phyloP scores from a whole-genome alignment of 2,888 invertebrate species.

The Drosophila ochracea region DNA sequence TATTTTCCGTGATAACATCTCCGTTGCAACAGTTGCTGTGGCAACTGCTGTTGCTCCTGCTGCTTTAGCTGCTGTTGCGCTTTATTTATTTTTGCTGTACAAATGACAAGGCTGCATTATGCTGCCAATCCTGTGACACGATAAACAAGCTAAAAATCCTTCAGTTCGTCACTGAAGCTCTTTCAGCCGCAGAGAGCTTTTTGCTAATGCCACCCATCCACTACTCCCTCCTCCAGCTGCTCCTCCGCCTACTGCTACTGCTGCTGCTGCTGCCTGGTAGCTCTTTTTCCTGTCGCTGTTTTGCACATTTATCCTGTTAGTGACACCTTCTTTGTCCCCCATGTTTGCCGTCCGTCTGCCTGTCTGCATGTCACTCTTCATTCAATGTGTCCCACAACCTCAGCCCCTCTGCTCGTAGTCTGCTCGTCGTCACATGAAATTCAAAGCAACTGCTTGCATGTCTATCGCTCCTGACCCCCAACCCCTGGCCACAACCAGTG shows the following conservation, averaged over 20 bases:
- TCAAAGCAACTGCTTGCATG: constrained; percentile 79
- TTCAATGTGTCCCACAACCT: constrained; percentile 45
- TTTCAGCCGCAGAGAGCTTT: constrained; percentile 31
- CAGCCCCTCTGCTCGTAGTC: constrained; percentile 23
- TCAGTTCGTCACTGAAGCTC: constrained; percentile 13
- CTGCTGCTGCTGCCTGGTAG: constrained; percentile 54
- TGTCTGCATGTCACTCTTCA: constrained; percentile 69
- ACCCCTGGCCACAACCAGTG: constrained; percentile 25
- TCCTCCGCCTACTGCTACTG: background rate
- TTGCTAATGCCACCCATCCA: constrained; percentile 32
- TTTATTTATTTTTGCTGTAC: constrained; percentile 59
- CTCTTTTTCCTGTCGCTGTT: constrained; percentile 79
- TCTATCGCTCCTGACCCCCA: constrained; percentile 30
- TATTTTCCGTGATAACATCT: constrained; percentile 60
- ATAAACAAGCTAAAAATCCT: constrained; percentile 71
- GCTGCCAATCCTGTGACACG: constrained; percentile 78
- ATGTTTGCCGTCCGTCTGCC: constrained; percentile 36
- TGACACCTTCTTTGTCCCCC: constrained; percentile 79
- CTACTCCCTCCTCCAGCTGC: background rate
- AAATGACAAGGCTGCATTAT: constrained; percentile 76
- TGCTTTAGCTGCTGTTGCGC: constrained; percentile 8
- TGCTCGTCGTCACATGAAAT: constrained; percentile 63
- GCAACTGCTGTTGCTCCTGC: constrained; percentile 16
- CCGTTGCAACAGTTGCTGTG: constrained; percentile 55
- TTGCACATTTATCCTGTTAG: constrained; percentile 80